Percentiles rank a stretch among this genome's conserved stretches.
Evolutionary conservation across 1,140 invertebrate genomes (phyloP).

Genomic region (Portunus trituberculatus): DNA sequence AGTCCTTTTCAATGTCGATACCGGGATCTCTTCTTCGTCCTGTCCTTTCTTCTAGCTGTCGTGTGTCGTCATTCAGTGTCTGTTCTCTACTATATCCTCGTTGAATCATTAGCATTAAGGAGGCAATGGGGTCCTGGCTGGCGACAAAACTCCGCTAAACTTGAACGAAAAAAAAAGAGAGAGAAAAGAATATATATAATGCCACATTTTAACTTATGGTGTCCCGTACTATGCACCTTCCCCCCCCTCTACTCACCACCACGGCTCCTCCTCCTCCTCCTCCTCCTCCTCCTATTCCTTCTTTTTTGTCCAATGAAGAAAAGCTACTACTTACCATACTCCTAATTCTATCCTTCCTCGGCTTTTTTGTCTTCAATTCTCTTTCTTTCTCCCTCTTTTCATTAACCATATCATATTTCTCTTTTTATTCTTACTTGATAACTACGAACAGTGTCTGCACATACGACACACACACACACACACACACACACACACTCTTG

Average conservation of each 20-base stretch:
- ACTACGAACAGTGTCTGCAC: neutral
- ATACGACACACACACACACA: neutral
- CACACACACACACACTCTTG: too few relatives aligned
- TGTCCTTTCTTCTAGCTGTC: neutral
- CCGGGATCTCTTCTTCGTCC: neutral
- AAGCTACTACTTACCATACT: neutral
- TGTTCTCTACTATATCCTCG: constrained; percentile 5
- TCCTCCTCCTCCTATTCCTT: neutral
- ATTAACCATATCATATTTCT: neutral
- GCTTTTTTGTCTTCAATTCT: neutral
- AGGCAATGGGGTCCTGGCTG: neutral
- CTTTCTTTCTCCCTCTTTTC: constrained; percentile 10
- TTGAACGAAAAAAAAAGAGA: neutral
- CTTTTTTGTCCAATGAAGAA: neutral
- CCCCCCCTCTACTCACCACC: neutral
- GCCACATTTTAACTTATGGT: neutral
- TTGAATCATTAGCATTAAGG: constrained; percentile 27
- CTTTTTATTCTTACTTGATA: neutral
- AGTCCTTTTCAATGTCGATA: neutral
- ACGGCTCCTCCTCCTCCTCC: neutral
- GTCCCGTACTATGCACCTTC: neutral
- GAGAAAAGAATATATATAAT: constrained; percentile 7
- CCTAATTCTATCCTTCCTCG: constrained; percentile 32
- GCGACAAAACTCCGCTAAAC: neutral
- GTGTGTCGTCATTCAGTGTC: constrained; percentile 17